These are phyloP conservation scores for Sminthurides bifidus DNA, from an alignment of 1,140 invertebrate genomes.

Conservation along the genomic window DNA sequence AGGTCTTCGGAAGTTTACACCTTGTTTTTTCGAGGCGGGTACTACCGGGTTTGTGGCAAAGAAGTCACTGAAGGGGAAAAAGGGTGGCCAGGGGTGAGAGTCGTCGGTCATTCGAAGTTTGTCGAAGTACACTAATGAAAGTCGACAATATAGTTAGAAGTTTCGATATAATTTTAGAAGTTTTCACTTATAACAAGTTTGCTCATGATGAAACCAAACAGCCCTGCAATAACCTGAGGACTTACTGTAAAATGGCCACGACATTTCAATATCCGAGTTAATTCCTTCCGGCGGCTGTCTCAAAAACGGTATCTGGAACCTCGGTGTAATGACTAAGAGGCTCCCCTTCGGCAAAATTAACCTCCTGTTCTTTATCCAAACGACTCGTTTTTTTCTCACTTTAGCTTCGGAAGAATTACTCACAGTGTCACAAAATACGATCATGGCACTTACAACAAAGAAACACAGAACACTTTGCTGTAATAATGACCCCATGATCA, in stretches of 20 bases:
- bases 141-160: neutral
- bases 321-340: too few relatives aligned
- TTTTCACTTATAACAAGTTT: neutral
- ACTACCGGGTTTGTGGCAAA: neutral
- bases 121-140: conserved; percentile 23
- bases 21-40: neutral
- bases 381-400: too few relatives aligned
- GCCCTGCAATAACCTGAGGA: too few relatives aligned
- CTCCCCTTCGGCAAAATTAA: too few relatives aligned
- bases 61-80: conserved; percentile 18
- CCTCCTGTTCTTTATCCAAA: too few relatives aligned
- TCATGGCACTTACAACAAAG: too few relatives aligned
- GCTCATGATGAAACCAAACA: neutral
- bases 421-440: too few relatives aligned
- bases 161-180: neutral
- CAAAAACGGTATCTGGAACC: conserved; percentile 11
- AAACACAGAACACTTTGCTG: too few relatives aligned
- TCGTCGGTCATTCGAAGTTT: conserved; percentile 25
- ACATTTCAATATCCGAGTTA: conserved; percentile 22
- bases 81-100: conserved; percentile 18
- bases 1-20: neutral
- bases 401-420: too few relatives aligned
- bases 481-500: too few relatives aligned
- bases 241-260: conserved; percentile 28
- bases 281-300: conserved; percentile 15